These are phyloP conservation scores for Dryomyza anilis DNA, from an alignment of 2,888 invertebrate genomes.

Conservation along the genomic window DNA sequence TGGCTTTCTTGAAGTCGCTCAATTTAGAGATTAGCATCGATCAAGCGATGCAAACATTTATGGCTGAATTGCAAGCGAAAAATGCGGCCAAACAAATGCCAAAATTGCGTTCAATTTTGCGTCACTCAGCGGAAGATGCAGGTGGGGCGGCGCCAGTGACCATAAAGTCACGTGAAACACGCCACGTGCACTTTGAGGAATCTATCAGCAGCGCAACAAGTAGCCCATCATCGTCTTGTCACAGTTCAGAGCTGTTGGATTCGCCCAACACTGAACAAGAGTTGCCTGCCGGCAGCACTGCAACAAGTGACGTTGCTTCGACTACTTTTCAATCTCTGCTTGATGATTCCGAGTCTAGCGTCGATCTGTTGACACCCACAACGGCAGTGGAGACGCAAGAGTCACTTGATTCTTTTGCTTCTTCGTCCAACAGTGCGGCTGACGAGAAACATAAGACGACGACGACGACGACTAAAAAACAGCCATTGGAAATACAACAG, in stretches of 20 bases:
- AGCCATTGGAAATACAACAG: slow-evolving; percentile 24
- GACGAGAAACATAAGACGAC: no score
- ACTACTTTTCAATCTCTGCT: background rate
- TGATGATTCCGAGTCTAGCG: background rate
- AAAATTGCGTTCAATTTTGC: slow-evolving; percentile 4
- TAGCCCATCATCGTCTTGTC: no score
- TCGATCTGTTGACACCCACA: background rate
- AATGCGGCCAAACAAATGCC: background rate
- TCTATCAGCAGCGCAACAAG: background rate
- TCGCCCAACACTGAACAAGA: no score
- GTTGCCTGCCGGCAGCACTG: no score
- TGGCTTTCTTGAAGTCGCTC: slow-evolving; percentile 6
- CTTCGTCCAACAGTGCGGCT: background rate
- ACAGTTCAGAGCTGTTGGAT: no score
- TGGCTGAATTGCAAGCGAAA: background rate
- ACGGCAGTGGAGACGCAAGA: background rate
- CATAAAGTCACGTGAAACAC: no score
- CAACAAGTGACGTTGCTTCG: background rate
- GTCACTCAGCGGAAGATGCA: background rate
- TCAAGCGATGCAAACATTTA: background rate
- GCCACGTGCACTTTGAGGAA: slow-evolving; percentile 11
- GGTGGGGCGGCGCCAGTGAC: background rate
- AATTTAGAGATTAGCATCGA: background rate
- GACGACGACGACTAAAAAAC: no score
- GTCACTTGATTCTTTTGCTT: background rate